Conservation (phyloP, 2,113 vertebrate species). For the Anas platyrhynchos region DNA sequence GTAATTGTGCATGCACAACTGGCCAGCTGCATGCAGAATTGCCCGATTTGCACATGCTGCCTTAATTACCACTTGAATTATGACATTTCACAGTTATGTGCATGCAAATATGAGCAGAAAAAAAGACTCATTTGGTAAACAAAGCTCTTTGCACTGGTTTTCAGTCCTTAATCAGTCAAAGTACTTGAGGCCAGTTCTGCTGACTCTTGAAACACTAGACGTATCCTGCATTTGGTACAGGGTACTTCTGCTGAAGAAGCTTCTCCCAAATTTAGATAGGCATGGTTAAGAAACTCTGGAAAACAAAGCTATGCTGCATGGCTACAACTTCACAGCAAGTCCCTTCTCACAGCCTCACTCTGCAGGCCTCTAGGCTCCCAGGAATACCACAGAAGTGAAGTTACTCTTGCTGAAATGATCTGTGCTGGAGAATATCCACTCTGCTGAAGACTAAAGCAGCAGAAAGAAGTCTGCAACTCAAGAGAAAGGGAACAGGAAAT, state of each 20-base stretch:
- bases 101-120: slow-evolving; percentile 48
- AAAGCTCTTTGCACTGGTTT: slow-evolving; percentile 33
- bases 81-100: slow-evolving; percentile 37
- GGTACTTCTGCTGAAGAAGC: not conserved
- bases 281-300: not conserved
- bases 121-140: slow-evolving; percentile 19
- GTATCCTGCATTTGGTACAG: not conserved
- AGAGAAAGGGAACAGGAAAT: not conserved
- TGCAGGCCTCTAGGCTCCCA: not conserved
- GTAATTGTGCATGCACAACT: slow-evolving; percentile 73
- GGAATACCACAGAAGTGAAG: not conserved
- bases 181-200: slow-evolving; percentile 21
- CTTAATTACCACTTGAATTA: slow-evolving; percentile 63
- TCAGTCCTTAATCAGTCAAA: slow-evolving; percentile 40
- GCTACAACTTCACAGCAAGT: not conserved
- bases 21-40: slow-evolving; percentile 71
- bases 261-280: not conserved
- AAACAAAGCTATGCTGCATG: not conserved
- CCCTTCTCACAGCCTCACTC: not conserved
- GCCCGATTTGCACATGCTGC: slow-evolving; percentile 23
- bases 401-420: not conserved
- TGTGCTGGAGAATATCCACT: not conserved
- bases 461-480: not conserved
- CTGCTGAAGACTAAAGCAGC: not conserved
- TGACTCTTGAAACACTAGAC: not conserved